A percentile compares a stretch with the other conserved stretches of the same genome.
These are phyloP conservation scores for Parazoanthus swiftii DNA, from an alignment of 92 coral and sea anemone genomes.

Conservation along the genomic window DNA sequence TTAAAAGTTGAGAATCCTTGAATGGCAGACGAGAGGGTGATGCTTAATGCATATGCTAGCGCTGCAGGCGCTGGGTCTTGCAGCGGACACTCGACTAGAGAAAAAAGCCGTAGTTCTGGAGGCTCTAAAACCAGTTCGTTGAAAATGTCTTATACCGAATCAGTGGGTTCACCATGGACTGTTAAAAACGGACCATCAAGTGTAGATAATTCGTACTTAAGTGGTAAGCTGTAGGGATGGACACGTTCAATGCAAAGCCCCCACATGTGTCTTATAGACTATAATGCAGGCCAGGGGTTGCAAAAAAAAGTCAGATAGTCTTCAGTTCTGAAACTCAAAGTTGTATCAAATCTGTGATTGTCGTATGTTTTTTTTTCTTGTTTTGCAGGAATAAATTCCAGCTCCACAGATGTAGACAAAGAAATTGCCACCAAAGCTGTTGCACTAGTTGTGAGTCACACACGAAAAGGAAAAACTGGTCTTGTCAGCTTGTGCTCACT, in stretches of 20 bases:
- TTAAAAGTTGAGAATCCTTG: neutral
- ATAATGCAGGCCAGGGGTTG: neutral
- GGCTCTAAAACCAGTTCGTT: conserved; percentile 8
- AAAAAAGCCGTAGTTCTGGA: conserved; percentile 1
- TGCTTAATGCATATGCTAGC: neutral
- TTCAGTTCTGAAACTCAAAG: neutral
- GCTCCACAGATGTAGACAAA: conserved; percentile 15
- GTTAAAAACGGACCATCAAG: neutral
- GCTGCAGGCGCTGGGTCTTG: neutral
- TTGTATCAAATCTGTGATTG: neutral
- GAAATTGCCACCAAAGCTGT: conserved; percentile 33
- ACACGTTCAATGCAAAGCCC: neutral
- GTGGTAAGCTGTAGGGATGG: conserved; percentile 13
- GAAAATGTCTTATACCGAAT: conserved; percentile 5
- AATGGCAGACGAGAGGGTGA: conserved; percentile 12
- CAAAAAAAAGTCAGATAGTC: neutral
- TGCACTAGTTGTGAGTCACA: conserved; percentile 9
- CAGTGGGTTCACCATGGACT: neutral
- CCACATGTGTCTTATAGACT: no score
- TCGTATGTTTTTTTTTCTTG: neutral
- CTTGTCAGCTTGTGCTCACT: conserved; percentile 23
- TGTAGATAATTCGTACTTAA: neutral
- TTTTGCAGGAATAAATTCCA: conserved; percentile 17
- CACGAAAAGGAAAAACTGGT: conserved; percentile 26
- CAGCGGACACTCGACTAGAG: neutral